Conservation (phyloP, 2,797 vertebrate genomes). For the Leuciscus waleckii region DNA sequence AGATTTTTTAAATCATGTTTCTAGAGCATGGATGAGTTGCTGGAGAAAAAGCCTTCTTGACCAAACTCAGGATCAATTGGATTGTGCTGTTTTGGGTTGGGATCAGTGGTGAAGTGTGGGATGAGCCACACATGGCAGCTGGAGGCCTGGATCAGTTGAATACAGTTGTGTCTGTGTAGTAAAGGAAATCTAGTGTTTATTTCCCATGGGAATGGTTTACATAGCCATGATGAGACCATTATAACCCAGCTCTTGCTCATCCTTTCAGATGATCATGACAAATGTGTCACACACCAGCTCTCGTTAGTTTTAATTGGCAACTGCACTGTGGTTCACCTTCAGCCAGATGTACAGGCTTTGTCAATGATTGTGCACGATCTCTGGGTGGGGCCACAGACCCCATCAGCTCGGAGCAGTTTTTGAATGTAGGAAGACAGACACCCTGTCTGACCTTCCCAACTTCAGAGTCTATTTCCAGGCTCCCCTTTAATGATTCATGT, state of each 20-base stretch:
- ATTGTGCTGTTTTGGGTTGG: conserved; percentile 33
- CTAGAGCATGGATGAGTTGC: conserved; percentile 1
- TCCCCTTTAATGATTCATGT: conserved; percentile 60
- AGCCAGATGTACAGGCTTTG: conserved; percentile 34
- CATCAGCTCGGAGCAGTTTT: conserved; percentile 20
- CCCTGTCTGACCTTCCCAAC: conserved; percentile 55
- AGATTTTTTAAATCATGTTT: conserved; percentile 56
- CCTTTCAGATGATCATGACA: conserved; percentile 38
- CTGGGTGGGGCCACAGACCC: conserved; percentile 13
- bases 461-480: conserved; percentile 55
- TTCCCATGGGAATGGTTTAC: conserved; percentile 28
- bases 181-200: conserved; percentile 25
- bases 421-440: conserved; percentile 33
- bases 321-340: conserved; percentile 51
- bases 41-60: not conserved
- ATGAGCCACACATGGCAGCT: conserved; percentile 32
- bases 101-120: conserved; percentile 22
- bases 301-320: conserved; percentile 60
- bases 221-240: conserved; percentile 27
- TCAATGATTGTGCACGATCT: conserved; percentile 10
- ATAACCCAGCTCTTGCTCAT: conserved; percentile 17
- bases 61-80: conserved; percentile 28
- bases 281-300: conserved; percentile 42
- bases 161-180: conserved; percentile 7
- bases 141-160: conserved; percentile 8